Conservation (phyloP, 2,797 vertebrate species). For the Lepus oiostolus region DNA sequence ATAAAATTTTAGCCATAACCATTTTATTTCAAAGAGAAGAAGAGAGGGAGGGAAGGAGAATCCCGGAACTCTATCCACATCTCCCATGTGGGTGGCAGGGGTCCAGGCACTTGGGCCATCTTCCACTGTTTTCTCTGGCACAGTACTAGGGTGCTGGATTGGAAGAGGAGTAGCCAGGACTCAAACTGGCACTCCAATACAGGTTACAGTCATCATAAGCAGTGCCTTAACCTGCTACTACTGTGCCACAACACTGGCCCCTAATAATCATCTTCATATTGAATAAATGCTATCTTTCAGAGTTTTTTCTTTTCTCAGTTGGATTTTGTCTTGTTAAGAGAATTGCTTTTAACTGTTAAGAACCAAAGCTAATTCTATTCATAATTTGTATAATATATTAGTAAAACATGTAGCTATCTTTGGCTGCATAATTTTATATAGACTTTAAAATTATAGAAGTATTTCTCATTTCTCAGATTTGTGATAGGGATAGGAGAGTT, state of each 20-base stretch:
- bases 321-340: slow-evolving; percentile 22
- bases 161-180: no score
- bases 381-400: slow-evolving; percentile 2
- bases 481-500: neutral
- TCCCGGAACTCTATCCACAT: no score
- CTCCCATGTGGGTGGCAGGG: no score
- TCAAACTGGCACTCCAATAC: no score
- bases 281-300: slow-evolving; percentile 5
- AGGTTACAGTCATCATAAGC: no score
- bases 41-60: no score
- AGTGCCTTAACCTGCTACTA: no score
- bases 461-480: slow-evolving; percentile 38
- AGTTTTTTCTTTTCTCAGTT: slow-evolving; percentile 15
- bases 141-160: no score
- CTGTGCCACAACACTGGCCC: neutral
- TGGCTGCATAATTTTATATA: slow-evolving; percentile 40
- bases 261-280: neutral
- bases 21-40: no score
- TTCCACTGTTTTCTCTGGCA: no score
- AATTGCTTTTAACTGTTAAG: slow-evolving; percentile 16
- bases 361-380: slow-evolving; percentile 26
- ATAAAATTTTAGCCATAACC: neutral
- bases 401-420: neutral
- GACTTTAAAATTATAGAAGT: neutral
- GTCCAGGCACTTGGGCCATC: no score